These are phyloP conservation scores for Bryconaethiops microstoma DNA, from an alignment of 2,797 vertebrate species.

Conservation along the genomic window DNA sequence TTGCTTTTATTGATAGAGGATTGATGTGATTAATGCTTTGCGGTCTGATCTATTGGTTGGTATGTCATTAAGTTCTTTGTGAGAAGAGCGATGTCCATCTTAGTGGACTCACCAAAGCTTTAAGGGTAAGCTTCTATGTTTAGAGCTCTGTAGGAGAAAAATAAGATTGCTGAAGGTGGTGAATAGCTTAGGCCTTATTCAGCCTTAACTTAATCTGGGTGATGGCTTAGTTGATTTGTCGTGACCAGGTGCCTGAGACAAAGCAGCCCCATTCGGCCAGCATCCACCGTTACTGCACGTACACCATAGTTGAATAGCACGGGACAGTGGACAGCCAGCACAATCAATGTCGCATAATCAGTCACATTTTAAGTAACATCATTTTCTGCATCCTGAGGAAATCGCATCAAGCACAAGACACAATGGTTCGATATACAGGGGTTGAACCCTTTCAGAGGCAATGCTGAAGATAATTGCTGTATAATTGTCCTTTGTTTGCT, in stretches of 20 bases:
- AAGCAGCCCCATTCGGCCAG: neutral
- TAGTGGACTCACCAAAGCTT: neutral
- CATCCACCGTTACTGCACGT: neutral
- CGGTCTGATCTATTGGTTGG: neutral
- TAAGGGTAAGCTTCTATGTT: slow-evolving; percentile 11
- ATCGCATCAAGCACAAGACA: neutral
- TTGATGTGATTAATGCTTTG: neutral
- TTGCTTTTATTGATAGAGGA: neutral
- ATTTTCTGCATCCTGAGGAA: neutral
- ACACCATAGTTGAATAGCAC: neutral
- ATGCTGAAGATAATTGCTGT: too few species aligned
- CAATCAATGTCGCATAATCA: neutral
- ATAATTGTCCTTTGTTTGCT: too few species aligned
- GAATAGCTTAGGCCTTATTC: neutral
- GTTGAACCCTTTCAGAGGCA: too few species aligned
- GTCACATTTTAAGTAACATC: neutral
- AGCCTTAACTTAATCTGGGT: slow-evolving; percentile 5
- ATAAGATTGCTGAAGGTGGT: neutral
- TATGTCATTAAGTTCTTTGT: neutral
- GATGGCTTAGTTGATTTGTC: slow-evolving; percentile 1
- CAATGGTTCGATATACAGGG: neutral
- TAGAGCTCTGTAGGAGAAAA: neutral
- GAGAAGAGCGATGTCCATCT: slow-evolving; percentile 1
- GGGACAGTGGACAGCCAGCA: neutral
- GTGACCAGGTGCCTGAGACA: slow-evolving; percentile 11